Percentiles rank a stretch among this genome's conserved stretches.
These are phyloP conservation scores for Ditylenchus weischeri DNA, from an alignment of 2,888 invertebrate species.

Conservation along the genomic window DNA sequence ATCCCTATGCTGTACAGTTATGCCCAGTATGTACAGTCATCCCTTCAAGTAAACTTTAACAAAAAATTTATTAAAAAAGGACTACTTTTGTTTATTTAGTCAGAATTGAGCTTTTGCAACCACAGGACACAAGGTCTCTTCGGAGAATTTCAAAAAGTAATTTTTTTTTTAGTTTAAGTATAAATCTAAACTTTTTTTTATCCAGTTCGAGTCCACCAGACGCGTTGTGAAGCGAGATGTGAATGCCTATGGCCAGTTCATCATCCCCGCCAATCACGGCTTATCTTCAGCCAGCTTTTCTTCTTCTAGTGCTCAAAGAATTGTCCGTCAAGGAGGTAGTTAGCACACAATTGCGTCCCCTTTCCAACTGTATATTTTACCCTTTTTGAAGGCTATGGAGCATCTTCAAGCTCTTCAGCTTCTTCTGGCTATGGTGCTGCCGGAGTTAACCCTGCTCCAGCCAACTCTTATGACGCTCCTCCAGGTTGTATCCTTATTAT, in stretches of 20 bases:
- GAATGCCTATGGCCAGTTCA: conserved; percentile 15
- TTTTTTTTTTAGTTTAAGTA: not conserved
- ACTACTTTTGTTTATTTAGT: not conserved
- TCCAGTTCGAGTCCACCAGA: conserved; percentile 19
- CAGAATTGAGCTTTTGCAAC: conserved; percentile 20
- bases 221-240: conserved; percentile 12
- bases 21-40: conserved; percentile 55
- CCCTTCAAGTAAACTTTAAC: conserved; percentile 39
- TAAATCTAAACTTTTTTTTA: not conserved
- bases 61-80: not conserved
- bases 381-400: no score
- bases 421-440: conserved; percentile 11
- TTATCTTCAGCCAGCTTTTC: conserved; percentile 26
- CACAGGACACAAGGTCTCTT: conserved; percentile 21
- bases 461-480: not conserved
- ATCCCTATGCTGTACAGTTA: conserved; percentile 58
- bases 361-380: no score
- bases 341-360: no score
- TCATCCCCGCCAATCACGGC: conserved; percentile 19
- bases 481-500: no score
- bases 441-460: conserved; percentile 19
- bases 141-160: conserved; percentile 23
- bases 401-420: no score
- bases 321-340: conserved; percentile 26
- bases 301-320: conserved; percentile 12